Evolutionary conservation across 2,113 vertebrate genomes (phyloP), one percentile per base, ranked within the genome.

Genomic region (Strix uralensis): DNA sequence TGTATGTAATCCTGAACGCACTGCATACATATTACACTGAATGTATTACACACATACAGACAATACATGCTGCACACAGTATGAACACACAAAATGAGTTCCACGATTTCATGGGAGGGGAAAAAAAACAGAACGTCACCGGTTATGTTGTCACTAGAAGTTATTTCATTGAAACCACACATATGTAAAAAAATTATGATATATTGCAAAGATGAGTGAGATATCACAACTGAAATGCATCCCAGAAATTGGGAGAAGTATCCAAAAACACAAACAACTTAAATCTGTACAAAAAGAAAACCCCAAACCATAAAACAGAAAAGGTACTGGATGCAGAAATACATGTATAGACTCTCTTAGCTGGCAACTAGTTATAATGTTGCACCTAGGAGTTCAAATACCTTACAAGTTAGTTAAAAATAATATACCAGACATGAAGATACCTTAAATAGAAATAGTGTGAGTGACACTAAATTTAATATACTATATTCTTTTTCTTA

Each of bases 231-330:
- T 34, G 36, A 52, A 81, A 51, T 32, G 77, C 27, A 57, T 22
- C 58, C 54, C 21, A 79, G 52, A 70, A 59, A n/a, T 5, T 79
- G 27, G 40, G 36, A 88, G 46, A 78, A 86, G 17, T 52, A 51
- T 13, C 34, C 55, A 46, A 46, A 44, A 46, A 46, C 44, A 46
- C 17, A 18, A 46, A 46, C 44, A 46, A 25, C 34, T 57, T n/a
- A 44, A 42, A 73, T 20, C 14, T 58, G 3, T 44, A 46, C 13
- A 38, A 21, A 74, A 73, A 54, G 10, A 49, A 83, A 81, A 27
- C 1, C 1, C 1, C 9, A 54, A 69, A 29, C 4, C 8, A 66
- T 14, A n/a, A n/a, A 49, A 13, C 9, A 27, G 32, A 34, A 59
- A 44, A 55, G 4, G 7, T 6, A 71, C 2, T 19, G 4, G 36